A percentile compares a stretch with the other conserved stretches of the same genome.
phyloP scores from a whole-genome alignment of 2,113 vertebrate genomes.

The Plecotus auritus region DNA sequence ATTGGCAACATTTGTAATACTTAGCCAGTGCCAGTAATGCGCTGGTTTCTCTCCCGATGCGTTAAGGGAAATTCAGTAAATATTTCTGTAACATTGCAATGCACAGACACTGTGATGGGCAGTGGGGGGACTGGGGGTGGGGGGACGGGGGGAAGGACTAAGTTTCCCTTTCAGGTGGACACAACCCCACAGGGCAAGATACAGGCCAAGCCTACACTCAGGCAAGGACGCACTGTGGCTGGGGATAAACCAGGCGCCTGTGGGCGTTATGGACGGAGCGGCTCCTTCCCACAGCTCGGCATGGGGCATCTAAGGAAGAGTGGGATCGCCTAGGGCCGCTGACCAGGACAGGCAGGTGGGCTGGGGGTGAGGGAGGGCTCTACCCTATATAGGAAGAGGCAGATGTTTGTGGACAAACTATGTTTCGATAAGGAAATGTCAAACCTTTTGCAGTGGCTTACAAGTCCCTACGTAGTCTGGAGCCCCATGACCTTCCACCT shows the following conservation, averaged over 20 bases:
- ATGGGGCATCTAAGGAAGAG: background rate
- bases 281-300: background rate
- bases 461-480: rapidly evolving
- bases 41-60: background rate
- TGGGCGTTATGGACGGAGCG: background rate
- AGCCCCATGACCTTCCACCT: background rate
- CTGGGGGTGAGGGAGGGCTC: too few relatives aligned
- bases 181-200: background rate
- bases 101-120: background rate
- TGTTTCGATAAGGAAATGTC: background rate
- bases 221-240: background rate
- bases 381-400: background rate
- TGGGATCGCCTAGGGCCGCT: background rate
- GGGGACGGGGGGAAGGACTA: background rate
- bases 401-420: background rate
- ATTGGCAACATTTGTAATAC: background rate
- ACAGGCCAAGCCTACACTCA: background rate
- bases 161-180: background rate
- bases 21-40: background rate
- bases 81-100: background rate
- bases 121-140: background rate
- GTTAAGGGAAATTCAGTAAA: background rate
- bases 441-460: background rate
- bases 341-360: background rate
- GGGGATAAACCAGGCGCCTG: background rate